Evolutionary conservation across 2,888 invertebrate species (phyloP).

Genomic region (Apoda limacodes): DNA sequence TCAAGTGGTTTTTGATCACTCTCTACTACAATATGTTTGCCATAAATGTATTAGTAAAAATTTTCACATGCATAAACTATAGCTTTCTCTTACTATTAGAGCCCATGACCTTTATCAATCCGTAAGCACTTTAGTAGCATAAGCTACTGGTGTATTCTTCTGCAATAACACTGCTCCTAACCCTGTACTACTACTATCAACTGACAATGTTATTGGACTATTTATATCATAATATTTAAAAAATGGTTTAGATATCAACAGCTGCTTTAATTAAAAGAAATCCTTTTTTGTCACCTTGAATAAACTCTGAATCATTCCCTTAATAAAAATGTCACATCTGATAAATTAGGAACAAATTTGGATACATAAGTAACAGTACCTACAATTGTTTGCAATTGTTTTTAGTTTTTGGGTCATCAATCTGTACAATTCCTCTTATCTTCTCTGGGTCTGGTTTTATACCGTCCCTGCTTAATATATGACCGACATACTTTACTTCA

Average conservation of each 20-base stretch:
- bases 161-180: slow-evolving; percentile 12
- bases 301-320: slow-evolving; percentile 8
- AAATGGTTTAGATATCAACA: slow-evolving; percentile 8
- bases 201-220: slow-evolving; percentile 6
- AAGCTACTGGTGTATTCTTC: slow-evolving; percentile 10
- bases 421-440: too few species aligned
- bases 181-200: slow-evolving; percentile 9
- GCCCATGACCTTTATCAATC: slow-evolving; percentile 12
- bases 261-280: slow-evolving; percentile 8
- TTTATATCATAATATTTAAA: slow-evolving; percentile 8
- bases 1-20: slow-evolving; percentile 19
- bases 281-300: slow-evolving; percentile 7
- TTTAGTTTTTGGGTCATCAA: slow-evolving; percentile 11
- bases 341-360: slow-evolving; percentile 12
- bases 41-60: slow-evolving; percentile 16
- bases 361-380: slow-evolving; percentile 14
- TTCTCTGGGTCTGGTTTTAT: slow-evolving; percentile 8
- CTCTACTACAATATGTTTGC: slow-evolving; percentile 16
- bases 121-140: slow-evolving; percentile 16
- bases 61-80: slow-evolving; percentile 17
- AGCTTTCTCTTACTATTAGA: slow-evolving; percentile 20
- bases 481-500: slow-evolving; percentile 11
- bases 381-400: slow-evolving; percentile 10
- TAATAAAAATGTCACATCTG: slow-evolving; percentile 9
- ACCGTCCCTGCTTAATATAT: slow-evolving; percentile 3